Evolutionary conservation across 2,113 vertebrate genomes (phyloP), one percentile per base, ranked within the genome.

Genomic region (Brienomyrus longianalis): DNA sequence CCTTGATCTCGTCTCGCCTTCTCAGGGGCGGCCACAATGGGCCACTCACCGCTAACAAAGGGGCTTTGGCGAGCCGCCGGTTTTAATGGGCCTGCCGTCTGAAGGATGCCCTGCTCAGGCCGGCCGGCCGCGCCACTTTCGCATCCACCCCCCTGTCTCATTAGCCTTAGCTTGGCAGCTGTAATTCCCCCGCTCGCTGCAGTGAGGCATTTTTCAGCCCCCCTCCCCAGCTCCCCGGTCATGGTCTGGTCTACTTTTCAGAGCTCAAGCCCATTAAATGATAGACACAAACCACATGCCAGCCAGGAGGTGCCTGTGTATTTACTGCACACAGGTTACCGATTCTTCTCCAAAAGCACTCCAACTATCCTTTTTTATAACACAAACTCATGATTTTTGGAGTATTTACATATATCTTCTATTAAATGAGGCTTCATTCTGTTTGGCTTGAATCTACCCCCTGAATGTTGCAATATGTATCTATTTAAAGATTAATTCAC

Each of bases 1-100:
- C 88, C 74, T 89, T 89, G 50, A 89, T 89, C 88, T 89, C 21
- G 70, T 43, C 88, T 52, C 17, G 74, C 70, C 48, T 74, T 52
- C 35, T 56, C 50, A 11, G 23, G 48, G 45, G 47, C 13, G 66
- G 17, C 11, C 70, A 54, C 50, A 89, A 89, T 83, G 48, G 70
- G 48, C 45, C 88, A 52, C 88, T 80, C 70, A 39, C 27, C 23
- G 17, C 27, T 89, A 80, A 89, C 45, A 80, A 83, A 80, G 59
- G 35, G 56, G 31, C 62, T 80, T 43, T 74, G 17, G 87, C 5
- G 45, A n/a, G 45, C 39, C 45, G 23, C 2, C 27, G 62, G 45
- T 70, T 70, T 31, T 88, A 88, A 88, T 88, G 70, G 88, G 88
- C 50, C 50, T 43, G 27, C 31, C 23, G 5, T 50, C 45, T 70